Evolutionary conservation across 1,140 invertebrate genomes (phyloP).

Genomic region (Nebria ingens): DNA sequence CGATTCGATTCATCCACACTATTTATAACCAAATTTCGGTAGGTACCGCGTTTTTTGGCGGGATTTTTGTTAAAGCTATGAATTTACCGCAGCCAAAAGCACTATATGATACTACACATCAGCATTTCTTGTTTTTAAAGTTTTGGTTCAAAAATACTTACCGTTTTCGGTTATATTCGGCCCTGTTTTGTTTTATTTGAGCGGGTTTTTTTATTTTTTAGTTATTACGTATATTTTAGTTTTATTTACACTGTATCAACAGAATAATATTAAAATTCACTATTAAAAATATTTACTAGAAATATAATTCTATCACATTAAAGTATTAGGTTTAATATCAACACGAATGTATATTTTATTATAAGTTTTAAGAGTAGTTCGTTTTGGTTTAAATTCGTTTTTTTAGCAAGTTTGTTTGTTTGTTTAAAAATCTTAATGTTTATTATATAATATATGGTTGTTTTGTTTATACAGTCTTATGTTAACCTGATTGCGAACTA

Average conservation of each 20-base stretch:
- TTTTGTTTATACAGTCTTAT: neutral
- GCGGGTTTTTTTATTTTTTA: no score
- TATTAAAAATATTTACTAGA: constrained; percentile 3
- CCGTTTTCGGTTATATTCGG: neutral
- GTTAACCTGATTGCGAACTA: neutral
- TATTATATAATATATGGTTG: neutral
- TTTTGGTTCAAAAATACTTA: no score
- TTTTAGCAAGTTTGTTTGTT: neutral
- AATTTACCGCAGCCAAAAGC: no score
- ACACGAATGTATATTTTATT: neutral
- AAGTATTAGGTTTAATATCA: neutral
- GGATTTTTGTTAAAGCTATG: no score
- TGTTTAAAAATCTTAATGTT: neutral
- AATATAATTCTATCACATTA: constrained; percentile 7
- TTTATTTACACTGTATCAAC: no score
- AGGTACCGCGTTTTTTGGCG: constrained; percentile 11
- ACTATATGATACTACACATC: constrained; percentile 12
- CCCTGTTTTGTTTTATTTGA: neutral
- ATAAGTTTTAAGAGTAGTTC: neutral
- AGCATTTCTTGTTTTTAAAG: no score
- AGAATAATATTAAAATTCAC: neutral
- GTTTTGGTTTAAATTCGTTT: constrained; percentile 1
- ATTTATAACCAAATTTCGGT: constrained; percentile 14
- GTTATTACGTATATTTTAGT: no score
- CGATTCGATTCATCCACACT: neutral